Percentiles rank a stretch among this genome's conserved stretches.
Evolutionary conservation across 2,113 vertebrate species (phyloP).

Genomic region (Phrynocephalus versicolor): DNA sequence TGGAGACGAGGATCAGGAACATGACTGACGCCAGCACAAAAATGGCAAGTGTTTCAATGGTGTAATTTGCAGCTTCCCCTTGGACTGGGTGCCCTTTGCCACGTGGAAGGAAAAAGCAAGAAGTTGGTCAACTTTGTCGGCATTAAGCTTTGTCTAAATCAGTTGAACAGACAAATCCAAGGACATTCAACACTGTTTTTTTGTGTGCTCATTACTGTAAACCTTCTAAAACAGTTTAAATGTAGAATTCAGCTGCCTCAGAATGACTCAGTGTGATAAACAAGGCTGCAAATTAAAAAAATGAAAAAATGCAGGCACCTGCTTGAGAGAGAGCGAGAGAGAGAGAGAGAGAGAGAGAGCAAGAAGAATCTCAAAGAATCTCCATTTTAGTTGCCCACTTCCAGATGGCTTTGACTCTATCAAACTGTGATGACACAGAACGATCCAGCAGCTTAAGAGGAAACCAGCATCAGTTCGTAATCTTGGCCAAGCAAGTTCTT

Average conservation of each 20-base stretch:
- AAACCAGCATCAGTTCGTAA: not conserved
- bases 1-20: conserved; percentile 84
- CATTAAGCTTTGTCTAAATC: not conserved
- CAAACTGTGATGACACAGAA: not conserved
- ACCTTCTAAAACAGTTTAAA: not conserved
- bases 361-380: not conserved
- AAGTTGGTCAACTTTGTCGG: not conserved
- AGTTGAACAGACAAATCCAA: fast-evolving
- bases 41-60: conserved; percentile 83
- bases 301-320: not conserved
- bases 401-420: not conserved
- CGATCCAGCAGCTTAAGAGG: not conserved
- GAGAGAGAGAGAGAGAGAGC: not conserved
- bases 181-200: not conserved
- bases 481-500: not conserved
- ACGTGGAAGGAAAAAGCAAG: conserved; percentile 23
- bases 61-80: conserved; percentile 79
- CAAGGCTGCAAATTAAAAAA: not conserved
- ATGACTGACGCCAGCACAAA: conserved; percentile 86
- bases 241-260: not conserved
- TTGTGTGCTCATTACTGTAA: not conserved
- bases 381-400: not conserved
- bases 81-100: conserved; percentile 73
- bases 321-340: not conserved
- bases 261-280: not conserved